These are phyloP conservation scores for Eulithis testata DNA, from an alignment of 2,888 invertebrate genomes.

Conservation along the genomic window DNA sequence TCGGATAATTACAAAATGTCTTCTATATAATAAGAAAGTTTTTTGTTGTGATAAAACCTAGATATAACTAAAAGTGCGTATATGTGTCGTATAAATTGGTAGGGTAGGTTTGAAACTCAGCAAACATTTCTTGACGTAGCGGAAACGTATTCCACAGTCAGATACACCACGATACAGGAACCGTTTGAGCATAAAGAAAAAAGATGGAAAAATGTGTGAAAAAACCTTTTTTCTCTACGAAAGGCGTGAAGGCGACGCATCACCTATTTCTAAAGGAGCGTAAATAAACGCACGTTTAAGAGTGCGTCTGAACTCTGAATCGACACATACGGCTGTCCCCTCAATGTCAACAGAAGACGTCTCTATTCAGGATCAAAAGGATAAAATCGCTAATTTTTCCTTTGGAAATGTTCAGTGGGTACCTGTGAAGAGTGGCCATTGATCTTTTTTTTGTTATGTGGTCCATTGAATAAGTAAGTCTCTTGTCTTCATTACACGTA, in stretches of 20 bases:
- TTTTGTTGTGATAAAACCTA: not conserved
- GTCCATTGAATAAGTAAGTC: too few species aligned
- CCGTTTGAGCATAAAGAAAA: conserved; percentile 46
- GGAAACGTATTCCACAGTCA: conserved; percentile 4
- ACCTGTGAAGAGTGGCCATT: not conserved
- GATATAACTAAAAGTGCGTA: too few species aligned
- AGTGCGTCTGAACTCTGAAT: conserved; percentile 79
- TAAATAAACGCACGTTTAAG: conserved; percentile 76
- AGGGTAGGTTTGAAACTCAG: conserved; percentile 8
- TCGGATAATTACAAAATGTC: too few species aligned
- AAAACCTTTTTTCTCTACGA: conserved; percentile 64
- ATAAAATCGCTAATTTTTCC: conserved; percentile 43
- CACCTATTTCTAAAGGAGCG: conserved; percentile 77
- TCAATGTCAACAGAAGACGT: conserved; percentile 54
- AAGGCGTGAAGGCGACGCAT: conserved; percentile 73
- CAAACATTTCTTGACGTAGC: conserved; percentile 3
- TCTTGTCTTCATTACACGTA: too few species aligned
- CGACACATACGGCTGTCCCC: conserved; percentile 57
- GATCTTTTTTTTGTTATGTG: too few species aligned
- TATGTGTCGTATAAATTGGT: not conserved
- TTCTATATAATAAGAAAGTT: too few species aligned
- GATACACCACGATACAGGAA: conserved; percentile 20
- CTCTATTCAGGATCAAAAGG: conserved; percentile 36
- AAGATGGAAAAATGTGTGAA: conserved; percentile 59
- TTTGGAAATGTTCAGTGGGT: conserved; percentile 13